These are phyloP conservation scores for Drosophila nikananu DNA, from an alignment of 1,140 invertebrate species.

Conservation along the genomic window DNA sequence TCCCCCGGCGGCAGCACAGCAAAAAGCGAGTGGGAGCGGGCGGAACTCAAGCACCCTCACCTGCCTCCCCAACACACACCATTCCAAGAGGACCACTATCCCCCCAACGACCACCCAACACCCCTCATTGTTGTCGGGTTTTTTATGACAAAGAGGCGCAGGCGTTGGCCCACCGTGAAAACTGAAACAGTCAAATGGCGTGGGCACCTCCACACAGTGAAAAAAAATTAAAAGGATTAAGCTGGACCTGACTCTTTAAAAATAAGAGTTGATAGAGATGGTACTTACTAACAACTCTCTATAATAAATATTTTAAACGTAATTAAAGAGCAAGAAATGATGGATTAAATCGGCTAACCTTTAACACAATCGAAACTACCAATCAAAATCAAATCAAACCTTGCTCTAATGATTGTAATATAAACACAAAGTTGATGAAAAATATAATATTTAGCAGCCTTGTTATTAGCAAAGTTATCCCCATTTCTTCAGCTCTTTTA, in stretches of 20 bases:
- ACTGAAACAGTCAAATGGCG: conserved; percentile 71
- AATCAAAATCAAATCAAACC: not conserved
- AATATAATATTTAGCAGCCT: not conserved
- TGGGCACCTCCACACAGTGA: conserved; percentile 29
- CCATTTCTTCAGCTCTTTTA: not conserved
- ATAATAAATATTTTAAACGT: not conserved
- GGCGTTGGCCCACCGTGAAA: conserved; percentile 55
- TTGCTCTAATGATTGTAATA: not conserved
- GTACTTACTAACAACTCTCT: not conserved
- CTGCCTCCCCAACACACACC: conserved; percentile 21
- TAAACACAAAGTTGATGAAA: not conserved
- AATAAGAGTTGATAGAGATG: not conserved
- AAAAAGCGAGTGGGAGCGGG: conserved; percentile 27
- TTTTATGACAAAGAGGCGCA: conserved; percentile 69
- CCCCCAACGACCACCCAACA: conserved; percentile 21
- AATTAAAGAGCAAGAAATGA: not conserved
- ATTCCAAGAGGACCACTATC: conserved; percentile 6
- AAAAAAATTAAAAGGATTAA: not conserved
- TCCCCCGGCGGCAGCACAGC: conserved; percentile 64
- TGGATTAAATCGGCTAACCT: too few relatives aligned
- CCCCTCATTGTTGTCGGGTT: conserved; percentile 68
- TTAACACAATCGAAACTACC: not conserved
- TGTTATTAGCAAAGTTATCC: not conserved
- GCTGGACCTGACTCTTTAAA: too few relatives aligned
- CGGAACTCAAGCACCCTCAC: conserved; percentile 35